Evolutionary conservation across 2,888 invertebrate genomes (phyloP).

Genomic region (Trisateles emortualis): DNA sequence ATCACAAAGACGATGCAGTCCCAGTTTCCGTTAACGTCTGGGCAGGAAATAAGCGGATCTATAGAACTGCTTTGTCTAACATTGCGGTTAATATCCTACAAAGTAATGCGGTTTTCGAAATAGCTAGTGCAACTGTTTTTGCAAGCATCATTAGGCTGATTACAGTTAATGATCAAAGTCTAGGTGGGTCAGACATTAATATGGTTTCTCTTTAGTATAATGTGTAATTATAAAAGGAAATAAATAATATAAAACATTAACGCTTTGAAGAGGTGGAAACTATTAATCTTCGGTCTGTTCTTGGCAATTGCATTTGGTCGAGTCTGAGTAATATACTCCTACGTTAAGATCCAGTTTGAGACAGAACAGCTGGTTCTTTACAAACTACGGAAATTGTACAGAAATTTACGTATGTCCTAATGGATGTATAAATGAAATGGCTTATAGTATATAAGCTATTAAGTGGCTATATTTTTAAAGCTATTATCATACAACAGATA

Average conservation of each 20-base stretch:
- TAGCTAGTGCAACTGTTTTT: conserved; percentile 27
- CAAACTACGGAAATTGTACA: too few species aligned
- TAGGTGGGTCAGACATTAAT: conserved; percentile 20
- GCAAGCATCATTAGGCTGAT: conserved; percentile 34
- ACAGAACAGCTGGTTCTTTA: too few species aligned
- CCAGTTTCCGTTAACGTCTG: conserved; percentile 75
- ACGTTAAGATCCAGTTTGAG: background rate
- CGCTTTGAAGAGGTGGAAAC: background rate
- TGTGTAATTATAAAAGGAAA: conserved; percentile 13
- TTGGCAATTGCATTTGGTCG: background rate
- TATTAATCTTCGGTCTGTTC: background rate
- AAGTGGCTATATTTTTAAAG: too few species aligned
- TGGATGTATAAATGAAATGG: too few species aligned
- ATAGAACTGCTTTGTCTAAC: conserved; percentile 69
- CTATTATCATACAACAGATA: too few species aligned
- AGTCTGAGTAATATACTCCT: conserved; percentile 3
- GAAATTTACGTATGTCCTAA: too few species aligned
- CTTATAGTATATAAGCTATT: too few species aligned
- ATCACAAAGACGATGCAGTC: conserved; percentile 58
- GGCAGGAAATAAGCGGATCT: conserved; percentile 78
- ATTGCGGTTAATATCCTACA: conserved; percentile 47
- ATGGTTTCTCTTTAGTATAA: conserved; percentile 24
- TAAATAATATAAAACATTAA: background rate
- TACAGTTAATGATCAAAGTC: conserved; percentile 30
- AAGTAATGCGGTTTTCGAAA: conserved; percentile 46